Percentiles rank a stretch among this genome's conserved stretches.
Evolutionary conservation across 2,113 vertebrate genomes (phyloP).

Genomic region (Rhinopomastus cyanomelas): DNA sequence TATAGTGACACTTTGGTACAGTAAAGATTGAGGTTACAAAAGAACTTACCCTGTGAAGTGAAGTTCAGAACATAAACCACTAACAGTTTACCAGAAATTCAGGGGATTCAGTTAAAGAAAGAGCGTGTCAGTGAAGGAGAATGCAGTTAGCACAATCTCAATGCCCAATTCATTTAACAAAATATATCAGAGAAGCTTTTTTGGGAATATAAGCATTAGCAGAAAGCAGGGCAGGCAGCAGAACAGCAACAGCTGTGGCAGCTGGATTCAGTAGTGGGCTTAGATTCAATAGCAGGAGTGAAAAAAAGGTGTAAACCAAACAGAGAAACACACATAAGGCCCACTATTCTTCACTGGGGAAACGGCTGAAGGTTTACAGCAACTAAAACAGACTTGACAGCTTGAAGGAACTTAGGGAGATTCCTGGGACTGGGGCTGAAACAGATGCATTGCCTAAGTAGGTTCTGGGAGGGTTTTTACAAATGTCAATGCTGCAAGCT

Average conservation of each 20-base stretch:
- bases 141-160: slow-evolving; percentile 49
- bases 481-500: not conserved
- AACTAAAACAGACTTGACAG: not conserved
- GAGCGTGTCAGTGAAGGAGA: slow-evolving; percentile 12
- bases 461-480: not conserved
- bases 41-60: not conserved
- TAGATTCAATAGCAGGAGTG: slow-evolving; percentile 52
- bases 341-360: not conserved
- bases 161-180: slow-evolving; percentile 55
- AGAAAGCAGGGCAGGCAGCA: slow-evolving; percentile 51
- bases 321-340: not conserved
- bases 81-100: not conserved
- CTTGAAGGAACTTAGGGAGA: not conserved
- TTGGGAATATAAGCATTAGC: slow-evolving; percentile 56
- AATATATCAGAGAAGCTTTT: slow-evolving; percentile 48
- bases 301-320: slow-evolving; percentile 38
- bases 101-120: slow-evolving; percentile 1
- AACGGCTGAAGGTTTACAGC: not conserved
- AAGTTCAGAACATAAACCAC: not conserved
- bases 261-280: slow-evolving; percentile 35
- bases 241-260: slow-evolving; percentile 49
- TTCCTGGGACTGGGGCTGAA: not conserved
- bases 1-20: not conserved
- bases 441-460: not conserved
- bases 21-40: not conserved